Conservation (phyloP, 2,888 invertebrate species). For the Stenolophus ochropezus region DNA sequence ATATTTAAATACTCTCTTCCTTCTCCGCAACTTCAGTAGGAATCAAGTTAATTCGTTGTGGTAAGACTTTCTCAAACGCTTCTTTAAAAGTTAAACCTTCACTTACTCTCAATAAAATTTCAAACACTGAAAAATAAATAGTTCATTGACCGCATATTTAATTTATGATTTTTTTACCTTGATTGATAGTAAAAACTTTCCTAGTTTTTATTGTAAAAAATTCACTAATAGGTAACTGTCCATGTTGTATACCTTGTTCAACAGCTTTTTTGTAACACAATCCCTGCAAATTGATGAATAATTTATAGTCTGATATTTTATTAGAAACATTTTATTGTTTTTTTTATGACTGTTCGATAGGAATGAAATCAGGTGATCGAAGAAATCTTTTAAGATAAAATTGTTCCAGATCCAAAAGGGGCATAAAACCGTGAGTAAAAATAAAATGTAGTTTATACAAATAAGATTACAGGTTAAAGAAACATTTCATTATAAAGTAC, state of each 20-base stretch:
- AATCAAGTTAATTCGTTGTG: constrained; percentile 77
- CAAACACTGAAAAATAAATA: constrained; percentile 81
- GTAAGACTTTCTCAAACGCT: constrained; percentile 84
- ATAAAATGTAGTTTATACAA: too few species aligned
- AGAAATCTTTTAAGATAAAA: too few species aligned
- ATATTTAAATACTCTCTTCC: background rate
- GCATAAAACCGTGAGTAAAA: too few species aligned
- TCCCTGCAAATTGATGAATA: constrained; percentile 76
- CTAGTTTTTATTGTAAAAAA: constrained; percentile 93
- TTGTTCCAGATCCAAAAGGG: too few species aligned
- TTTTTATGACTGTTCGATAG: too few species aligned
- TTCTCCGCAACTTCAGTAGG: constrained; percentile 42
- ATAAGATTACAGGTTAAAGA: too few species aligned
- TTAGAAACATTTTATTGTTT: too few species aligned
- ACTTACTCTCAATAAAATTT: constrained; percentile 85
- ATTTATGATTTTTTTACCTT: constrained; percentile 78
- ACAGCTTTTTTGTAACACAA: constrained; percentile 88
- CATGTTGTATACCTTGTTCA: constrained; percentile 86
- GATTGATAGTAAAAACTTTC: constrained; percentile 96
- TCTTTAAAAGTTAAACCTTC: constrained; percentile 88
- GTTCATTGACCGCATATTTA: constrained; percentile 1
- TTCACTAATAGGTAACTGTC: constrained; percentile 90
- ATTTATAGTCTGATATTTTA: too few species aligned
- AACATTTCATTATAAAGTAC: too few species aligned
- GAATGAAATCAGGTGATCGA: too few species aligned